Base-by-base conservation (phyloP, 2,888 invertebrate species). In the Euproctis similis region DNA sequence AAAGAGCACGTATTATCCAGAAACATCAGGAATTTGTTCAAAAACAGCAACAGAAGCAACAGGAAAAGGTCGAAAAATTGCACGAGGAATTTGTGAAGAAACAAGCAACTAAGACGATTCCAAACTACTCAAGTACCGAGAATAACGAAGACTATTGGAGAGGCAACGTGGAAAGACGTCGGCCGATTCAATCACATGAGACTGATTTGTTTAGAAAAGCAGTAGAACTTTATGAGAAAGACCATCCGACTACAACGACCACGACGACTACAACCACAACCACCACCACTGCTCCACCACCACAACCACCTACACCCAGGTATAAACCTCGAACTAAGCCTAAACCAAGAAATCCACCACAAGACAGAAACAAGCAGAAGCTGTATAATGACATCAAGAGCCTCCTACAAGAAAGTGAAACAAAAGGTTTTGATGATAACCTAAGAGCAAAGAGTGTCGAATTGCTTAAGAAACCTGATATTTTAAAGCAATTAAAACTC, bases 21-120 rank as follows among this genome's bases (percentile, higher is more conserved):
- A 91, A 91, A 53, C 91, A 91, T 43, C 92, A 92, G 49, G 88
- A 92, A 43, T 90, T 92, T 46, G 87, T 92, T 3, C 92, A 93
- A 50, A 92, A 91, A 53, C 92, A 92, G 52, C 92, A 93, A 47
- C 88, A 93, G 45, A 92, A 92, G 46, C 90, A 92, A 22, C 89
- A 92, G 53, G 90, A 91, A 52, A 93, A 93, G 56, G 89, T 92
- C 0, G 87, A 92, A 40, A 87, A 89, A 47, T 81, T 92, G 13
- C 92, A 93, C 43, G 88, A 89, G 42, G 90, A 90, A 33, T 91
- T 91, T 53, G 49, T 91, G 0, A 87, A 87, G 42, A 88, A 89
- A 42, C 93, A 94, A 59, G 88, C 91, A 3, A 89, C 89, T 12
- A 88, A 87, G 46, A 78, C 86, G 31, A 68, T 87, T 42, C 87